Base-by-base conservation (phyloP, 2,888 invertebrate genomes). In the Amblyteles armatorius region DNA sequence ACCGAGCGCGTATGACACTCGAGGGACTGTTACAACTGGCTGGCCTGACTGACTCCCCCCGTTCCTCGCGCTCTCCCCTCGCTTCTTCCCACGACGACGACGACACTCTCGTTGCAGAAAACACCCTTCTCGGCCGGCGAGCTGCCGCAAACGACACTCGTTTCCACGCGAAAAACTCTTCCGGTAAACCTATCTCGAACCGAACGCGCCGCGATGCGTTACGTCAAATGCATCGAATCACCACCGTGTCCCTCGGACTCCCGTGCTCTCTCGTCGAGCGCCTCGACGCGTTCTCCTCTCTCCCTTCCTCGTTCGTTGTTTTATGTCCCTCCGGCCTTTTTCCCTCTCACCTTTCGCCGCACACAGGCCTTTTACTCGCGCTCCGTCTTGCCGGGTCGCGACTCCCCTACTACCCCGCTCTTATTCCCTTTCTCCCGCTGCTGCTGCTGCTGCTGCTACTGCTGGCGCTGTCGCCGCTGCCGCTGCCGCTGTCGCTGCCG, bases 21-120 rank as follows among this genome's bases (percentile, higher is more conserved):
- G 79, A 74, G 79, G 82, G 82, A 82, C 79, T 85, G 76, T 85
- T 76, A 79, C 85, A 79, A 80, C 84, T 80, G 76, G 82, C 78
- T 78, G 68, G 19, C 44, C 44, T 16, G 40, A 44, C 13, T 16
- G 26, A 16, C 44, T 29, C 3, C 52, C 3, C 52, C 33, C 33
- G 19, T 29, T n/a, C 11, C 52, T 36, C 73, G n/a, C 69, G 63
- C 80, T 80, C 55, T 57, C 80, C 76, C 52, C 33, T 63, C 33
- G 72, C 63, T 55, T 69, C 36, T 68, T 67, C 83, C 73, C 50
- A 33, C 65, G 33, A 33, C 40, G 33, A 33, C 40, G 67, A 55
- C 44, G 33, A 26, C 57, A 26, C 57, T 26, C 26, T 57, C 26
- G 57, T 26, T 22, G 26, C 57, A 44, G 57, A 57, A 11, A 57